Percentiles rank a stretch among this genome's conserved stretches.
Evolutionary conservation across 1,140 invertebrate genomes (phyloP).

Genomic region (Polypedilum vanderplanki): DNA sequence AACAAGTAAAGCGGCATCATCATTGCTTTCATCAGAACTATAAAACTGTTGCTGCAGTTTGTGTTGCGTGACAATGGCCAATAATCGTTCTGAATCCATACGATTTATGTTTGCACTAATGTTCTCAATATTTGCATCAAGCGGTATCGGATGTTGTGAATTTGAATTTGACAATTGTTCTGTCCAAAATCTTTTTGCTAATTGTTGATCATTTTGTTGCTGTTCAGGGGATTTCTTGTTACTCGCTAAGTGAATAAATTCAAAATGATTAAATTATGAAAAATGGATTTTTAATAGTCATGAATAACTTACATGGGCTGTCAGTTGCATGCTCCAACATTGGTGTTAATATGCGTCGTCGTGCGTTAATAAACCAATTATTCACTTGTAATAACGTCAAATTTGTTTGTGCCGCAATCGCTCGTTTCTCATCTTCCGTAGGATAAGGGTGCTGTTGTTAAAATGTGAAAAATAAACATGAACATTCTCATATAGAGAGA

Average conservation of each 20-base stretch:
- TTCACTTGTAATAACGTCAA: slow-evolving; percentile 70
- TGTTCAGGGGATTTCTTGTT: slow-evolving; percentile 29
- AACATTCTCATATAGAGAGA: slow-evolving; percentile 32
- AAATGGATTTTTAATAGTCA: neutral
- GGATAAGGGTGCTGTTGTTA: slow-evolving; percentile 75
- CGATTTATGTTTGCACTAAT: slow-evolving; percentile 31
- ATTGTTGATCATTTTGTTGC: slow-evolving; percentile 12
- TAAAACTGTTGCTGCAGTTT: slow-evolving; percentile 26
- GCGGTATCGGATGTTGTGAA: slow-evolving; percentile 14
- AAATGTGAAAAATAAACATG: neutral
- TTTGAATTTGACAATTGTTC: neutral
- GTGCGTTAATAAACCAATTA: slow-evolving; percentile 92
- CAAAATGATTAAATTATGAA: neutral
- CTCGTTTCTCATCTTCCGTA: slow-evolving; percentile 85
- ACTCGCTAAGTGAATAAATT: slow-evolving; percentile 25
- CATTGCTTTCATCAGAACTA: slow-evolving; percentile 32
- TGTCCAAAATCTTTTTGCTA: slow-evolving; percentile 30
- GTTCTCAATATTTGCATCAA: slow-evolving; percentile 32
- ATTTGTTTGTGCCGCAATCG: slow-evolving; percentile 80
- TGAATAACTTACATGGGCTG: neutral
- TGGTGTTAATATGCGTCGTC: slow-evolving; percentile 83
- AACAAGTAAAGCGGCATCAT: slow-evolving; percentile 15
- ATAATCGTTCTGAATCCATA: slow-evolving; percentile 23
- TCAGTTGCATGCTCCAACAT: slow-evolving; percentile 61
- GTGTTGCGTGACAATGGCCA: slow-evolving; percentile 21